phyloP scores from a whole-genome alignment of 1,140 invertebrate species.

The Thaumetopoea pityocampa region DNA sequence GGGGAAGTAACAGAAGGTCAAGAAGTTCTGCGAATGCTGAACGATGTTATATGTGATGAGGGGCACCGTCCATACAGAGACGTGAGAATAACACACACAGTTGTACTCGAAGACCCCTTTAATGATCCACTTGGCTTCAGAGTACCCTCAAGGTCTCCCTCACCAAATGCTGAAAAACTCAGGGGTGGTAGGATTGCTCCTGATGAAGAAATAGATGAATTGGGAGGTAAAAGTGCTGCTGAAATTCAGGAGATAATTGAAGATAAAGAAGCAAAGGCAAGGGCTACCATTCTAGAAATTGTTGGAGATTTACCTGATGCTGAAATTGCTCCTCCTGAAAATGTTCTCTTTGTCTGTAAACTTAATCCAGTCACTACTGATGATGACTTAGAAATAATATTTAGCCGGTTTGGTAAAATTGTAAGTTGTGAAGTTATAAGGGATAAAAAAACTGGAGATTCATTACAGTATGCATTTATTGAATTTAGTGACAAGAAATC shows the following conservation, averaged over 20 bases:
- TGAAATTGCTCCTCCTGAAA: conserved; percentile 98
- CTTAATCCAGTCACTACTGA: conserved; percentile 99
- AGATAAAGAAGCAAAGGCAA: conserved; percentile 95
- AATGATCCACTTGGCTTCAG: conserved; percentile 88
- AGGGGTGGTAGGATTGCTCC: conserved; percentile 93
- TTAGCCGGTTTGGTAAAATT: conserved; percentile 97
- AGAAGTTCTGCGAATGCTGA: conserved; percentile 92
- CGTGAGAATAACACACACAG: conserved; percentile 97
- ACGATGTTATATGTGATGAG: conserved; percentile 95
- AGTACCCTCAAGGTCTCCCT: conserved; percentile 90
- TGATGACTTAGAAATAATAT: conserved; percentile 98
- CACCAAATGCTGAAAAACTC: conserved; percentile 86
- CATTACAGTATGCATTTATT: conserved; percentile 99
- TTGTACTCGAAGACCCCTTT: conserved; percentile 97
- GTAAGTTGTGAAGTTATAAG: conserved; percentile 97
- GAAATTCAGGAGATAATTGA: conserved; percentile 93
- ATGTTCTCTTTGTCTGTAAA: conserved; percentile 99
- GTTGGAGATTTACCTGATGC: conserved; percentile 98
- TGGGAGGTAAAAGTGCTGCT: conserved; percentile 86
- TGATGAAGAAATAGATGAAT: conserved; percentile 97
- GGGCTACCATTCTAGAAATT: conserved; percentile 98
- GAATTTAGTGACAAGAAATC: conserved; percentile 97
- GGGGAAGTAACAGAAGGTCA: conserved; percentile 96
- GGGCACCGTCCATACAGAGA: conserved; percentile 96
- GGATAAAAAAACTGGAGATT: conserved; percentile 95